These are phyloP conservation scores for Agrenia bidenticulata DNA, from an alignment of 2,888 invertebrate species.

Conservation along the genomic window DNA sequence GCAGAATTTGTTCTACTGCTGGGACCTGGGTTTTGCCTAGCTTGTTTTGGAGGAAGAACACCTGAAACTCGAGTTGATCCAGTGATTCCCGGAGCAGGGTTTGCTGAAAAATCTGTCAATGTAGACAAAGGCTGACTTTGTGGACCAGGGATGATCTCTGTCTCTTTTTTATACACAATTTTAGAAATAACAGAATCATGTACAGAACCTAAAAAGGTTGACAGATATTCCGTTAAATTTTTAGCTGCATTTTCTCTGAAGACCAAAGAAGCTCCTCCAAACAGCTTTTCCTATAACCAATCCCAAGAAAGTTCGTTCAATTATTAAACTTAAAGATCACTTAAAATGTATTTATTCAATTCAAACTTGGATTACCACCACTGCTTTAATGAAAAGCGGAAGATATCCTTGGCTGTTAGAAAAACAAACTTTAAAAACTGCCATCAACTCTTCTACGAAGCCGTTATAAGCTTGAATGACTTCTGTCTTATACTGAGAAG, in stretches of 20 bases:
- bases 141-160: too few relatives aligned
- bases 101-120: neutral
- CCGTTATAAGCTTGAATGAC: neutral
- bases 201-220: constrained; percentile 7
- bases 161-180: neutral
- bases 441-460: neutral
- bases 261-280: constrained; percentile 15
- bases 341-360: too few relatives aligned
- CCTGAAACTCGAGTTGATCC: neutral
- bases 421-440: neutral
- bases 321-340: neutral
- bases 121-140: neutral
- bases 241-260: constrained; percentile 21
- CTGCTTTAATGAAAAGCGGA: neutral
- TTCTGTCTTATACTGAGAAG: neutral
- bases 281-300: neutral
- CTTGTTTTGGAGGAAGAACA: constrained; percentile 10
- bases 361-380: neutral
- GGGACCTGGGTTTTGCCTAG: neutral
- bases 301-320: neutral
- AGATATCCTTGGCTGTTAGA: neutral
- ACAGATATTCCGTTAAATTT: constrained; percentile 22
- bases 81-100: neutral
- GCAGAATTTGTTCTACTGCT: too few relatives aligned
- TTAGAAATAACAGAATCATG: neutral